Evolutionary conservation across 2,113 vertebrate genomes (phyloP).

Genomic region (Scomber colias): DNA sequence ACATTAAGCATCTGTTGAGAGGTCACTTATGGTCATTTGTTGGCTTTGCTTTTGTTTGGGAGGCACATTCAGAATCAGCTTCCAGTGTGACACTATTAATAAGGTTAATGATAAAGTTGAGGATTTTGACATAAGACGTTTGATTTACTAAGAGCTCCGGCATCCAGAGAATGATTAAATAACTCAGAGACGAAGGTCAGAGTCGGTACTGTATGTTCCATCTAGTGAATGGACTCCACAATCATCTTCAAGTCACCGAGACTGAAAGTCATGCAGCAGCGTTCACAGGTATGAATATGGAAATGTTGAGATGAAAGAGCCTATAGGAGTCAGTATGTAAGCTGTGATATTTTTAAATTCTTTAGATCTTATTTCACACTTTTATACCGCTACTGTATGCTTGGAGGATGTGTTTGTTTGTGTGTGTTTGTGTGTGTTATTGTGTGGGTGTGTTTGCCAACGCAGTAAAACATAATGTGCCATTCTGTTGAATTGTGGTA

Average conservation of each 20-base stretch:
- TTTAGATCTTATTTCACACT: neutral
- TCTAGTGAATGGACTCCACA: neutral
- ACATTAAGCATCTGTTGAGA: too few species aligned
- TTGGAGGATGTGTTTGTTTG: neutral
- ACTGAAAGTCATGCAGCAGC: neutral
- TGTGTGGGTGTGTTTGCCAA: neutral
- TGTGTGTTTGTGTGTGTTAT: neutral
- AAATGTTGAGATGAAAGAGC: neutral
- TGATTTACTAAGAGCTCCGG: neutral
- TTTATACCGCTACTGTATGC: neutral
- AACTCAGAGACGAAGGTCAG: conserved; percentile 3
- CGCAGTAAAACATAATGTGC: conserved; percentile 43
- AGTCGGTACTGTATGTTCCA: neutral
- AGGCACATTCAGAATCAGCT: neutral
- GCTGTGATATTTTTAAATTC: neutral
- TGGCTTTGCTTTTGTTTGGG: too few species aligned
- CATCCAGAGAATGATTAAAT: neutral
- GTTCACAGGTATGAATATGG: neutral
- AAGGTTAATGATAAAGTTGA: neutral
- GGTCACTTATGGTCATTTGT: too few species aligned
- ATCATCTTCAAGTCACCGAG: neutral
- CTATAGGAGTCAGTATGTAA: neutral
- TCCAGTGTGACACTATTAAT: neutral
- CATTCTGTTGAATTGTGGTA: conserved; percentile 41
- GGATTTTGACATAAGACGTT: neutral